phyloP scores from a whole-genome alignment of 1,140 invertebrate species.

The Acromyrmex echinatior region DNA sequence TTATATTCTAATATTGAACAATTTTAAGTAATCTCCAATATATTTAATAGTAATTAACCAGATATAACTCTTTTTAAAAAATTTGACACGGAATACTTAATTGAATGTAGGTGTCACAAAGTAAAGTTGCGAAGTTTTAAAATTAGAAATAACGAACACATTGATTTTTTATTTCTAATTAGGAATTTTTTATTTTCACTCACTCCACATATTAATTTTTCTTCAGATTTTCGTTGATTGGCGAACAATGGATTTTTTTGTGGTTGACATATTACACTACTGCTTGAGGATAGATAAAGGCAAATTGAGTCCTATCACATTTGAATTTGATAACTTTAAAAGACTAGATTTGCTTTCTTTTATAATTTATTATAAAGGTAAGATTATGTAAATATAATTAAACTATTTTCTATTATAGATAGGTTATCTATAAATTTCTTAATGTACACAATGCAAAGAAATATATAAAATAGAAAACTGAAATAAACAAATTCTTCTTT shows the following conservation, averaged over 20 bases:
- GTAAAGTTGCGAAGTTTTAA: too few species aligned
- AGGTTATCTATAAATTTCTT: too few species aligned
- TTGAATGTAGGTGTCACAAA: too few species aligned
- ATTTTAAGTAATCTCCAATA: too few species aligned
- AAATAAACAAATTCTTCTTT: neutral
- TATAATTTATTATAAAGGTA: conserved; percentile 92
- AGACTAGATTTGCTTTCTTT: conserved; percentile 85
- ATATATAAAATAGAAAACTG: neutral
- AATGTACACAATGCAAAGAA: neutral
- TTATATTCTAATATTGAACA: too few species aligned
- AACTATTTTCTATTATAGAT: too few species aligned
- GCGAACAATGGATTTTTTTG: conserved; percentile 17
- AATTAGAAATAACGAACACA: too few species aligned
- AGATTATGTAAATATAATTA: neutral
- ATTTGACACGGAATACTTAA: too few species aligned
- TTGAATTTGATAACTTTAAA: conserved; percentile 71
- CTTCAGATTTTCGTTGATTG: conserved; percentile 23
- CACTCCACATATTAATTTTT: neutral
- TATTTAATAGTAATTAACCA: too few species aligned
- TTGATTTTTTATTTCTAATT: neutral
- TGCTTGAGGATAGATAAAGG: conserved; percentile 80
- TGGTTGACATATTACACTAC: conserved; percentile 88
- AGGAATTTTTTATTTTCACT: neutral
- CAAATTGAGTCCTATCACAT: conserved; percentile 88
- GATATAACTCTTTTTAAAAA: too few species aligned